Evolutionary conservation across 2,113 vertebrate genomes (phyloP).

Genomic region (Anhinga anhinga): DNA sequence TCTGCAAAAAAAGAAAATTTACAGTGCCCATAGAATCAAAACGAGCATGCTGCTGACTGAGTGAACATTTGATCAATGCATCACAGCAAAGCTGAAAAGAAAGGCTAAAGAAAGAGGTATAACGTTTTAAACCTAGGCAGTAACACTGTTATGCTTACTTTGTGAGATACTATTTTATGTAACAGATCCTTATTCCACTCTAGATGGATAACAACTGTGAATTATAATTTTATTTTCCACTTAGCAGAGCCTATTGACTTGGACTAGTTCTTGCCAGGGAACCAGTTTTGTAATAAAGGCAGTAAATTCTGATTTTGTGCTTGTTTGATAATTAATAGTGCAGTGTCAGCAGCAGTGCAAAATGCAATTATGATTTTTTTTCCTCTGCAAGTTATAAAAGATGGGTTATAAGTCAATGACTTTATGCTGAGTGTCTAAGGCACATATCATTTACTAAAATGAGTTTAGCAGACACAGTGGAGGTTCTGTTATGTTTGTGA

Average conservation of each 20-base stretch:
- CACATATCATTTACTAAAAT: not conserved
- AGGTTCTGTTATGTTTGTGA: not conserved
- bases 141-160: not conserved
- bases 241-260: slow-evolving; percentile 28
- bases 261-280: slow-evolving; percentile 15
- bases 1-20: slow-evolving; percentile 10
- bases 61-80: not conserved
- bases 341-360: slow-evolving; percentile 22
- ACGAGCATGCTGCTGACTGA: not conserved
- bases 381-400: not conserved
- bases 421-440: slow-evolving; percentile 10
- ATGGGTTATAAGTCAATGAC: not conserved
- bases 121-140: not conserved
- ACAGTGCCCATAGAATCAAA: not conserved
- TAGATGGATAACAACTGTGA: slow-evolving; percentile 15
- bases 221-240: slow-evolving; percentile 55
- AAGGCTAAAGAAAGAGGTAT: not conserved
- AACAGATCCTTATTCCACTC: slow-evolving; percentile 11
- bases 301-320: slow-evolving; percentile 54
- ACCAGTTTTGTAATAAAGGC: slow-evolving; percentile 35
- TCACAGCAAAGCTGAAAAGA: not conserved
- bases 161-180: not conserved
- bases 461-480: not conserved
- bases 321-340: slow-evolving; percentile 44
- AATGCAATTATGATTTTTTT: not conserved